Evolutionary conservation across 2,888 invertebrate genomes (phyloP).

Genomic region (Rugalucina vietnamica): DNA sequence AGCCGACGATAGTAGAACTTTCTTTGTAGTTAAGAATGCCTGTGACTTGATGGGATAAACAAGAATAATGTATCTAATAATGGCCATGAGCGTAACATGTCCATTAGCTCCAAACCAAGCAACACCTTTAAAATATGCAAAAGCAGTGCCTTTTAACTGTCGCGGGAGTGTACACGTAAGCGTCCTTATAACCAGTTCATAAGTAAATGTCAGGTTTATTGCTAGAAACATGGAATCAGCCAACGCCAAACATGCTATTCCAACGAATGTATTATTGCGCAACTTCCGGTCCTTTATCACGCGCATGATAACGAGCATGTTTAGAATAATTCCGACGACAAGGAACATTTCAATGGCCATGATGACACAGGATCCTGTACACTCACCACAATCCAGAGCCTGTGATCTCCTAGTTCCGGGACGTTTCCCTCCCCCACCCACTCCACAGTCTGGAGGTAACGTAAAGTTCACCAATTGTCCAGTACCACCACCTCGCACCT

Average conservation of each 20-base stretch:
- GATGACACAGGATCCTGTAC: neutral
- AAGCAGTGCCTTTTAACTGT: neutral
- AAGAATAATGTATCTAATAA: conserved; percentile 48
- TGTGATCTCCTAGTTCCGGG: too few species aligned
- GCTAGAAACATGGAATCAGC: neutral
- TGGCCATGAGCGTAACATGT: conserved; percentile 50
- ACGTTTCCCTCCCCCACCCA: neutral
- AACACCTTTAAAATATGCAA: neutral
- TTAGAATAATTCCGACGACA: neutral
- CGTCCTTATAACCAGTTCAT: neutral
- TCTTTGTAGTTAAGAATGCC: conserved; percentile 27
- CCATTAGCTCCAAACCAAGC: conserved; percentile 51
- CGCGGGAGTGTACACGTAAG: neutral
- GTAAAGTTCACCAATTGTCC: neutral
- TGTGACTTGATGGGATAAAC: conserved; percentile 43
- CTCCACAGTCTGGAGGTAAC: neutral
- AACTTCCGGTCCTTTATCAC: conserved; percentile 3
- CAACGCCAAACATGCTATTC: neutral
- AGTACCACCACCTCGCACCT: neutral
- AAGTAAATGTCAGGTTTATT: neutral
- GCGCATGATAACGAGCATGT: neutral
- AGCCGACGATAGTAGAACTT: conserved; percentile 40
- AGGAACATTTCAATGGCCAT: conserved; percentile 3
- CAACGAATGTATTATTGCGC: conserved; percentile 4
- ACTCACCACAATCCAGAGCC: neutral